These are phyloP conservation scores for Pitangus sulphuratus DNA, from an alignment of 2,797 vertebrate genomes.

Conservation along the genomic window DNA sequence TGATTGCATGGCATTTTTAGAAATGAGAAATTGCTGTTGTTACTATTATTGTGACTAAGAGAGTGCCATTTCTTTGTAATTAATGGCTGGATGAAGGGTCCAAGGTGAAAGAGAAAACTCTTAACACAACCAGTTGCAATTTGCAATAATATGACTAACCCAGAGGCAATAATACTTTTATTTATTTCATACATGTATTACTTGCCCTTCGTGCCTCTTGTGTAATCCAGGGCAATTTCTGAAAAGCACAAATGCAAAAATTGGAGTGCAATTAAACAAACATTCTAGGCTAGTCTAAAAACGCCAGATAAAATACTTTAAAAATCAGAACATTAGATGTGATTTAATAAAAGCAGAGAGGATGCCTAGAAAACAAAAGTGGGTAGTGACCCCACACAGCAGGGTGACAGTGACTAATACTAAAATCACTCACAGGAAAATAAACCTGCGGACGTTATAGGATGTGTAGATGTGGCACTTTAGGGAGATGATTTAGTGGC, in stretches of 20 bases:
- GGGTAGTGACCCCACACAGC: neutral
- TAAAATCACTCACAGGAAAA: neutral
- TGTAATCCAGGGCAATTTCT: neutral
- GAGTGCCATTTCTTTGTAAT: neutral
- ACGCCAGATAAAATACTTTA: neutral
- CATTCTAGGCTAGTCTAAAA: neutral
- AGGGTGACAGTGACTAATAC: neutral
- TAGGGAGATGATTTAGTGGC: neutral
- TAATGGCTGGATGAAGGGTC: neutral
- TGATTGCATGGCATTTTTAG: neutral
- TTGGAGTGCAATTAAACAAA: neutral
- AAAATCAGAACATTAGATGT: neutral
- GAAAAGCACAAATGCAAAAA: neutral
- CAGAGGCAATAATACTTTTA: constrained; percentile 8
- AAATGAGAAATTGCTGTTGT: neutral
- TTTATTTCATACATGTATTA: neutral
- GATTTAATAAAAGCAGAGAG: neutral
- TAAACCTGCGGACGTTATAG: neutral
- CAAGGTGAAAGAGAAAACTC: constrained; percentile 24
- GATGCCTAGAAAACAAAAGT: neutral
- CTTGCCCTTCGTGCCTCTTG: neutral
- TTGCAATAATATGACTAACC: neutral
- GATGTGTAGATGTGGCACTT: neutral
- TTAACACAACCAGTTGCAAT: neutral
- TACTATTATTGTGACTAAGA: neutral